phyloP scores from a whole-genome alignment of 2,113 vertebrate species.

The Erinaceus europaeus region DNA sequence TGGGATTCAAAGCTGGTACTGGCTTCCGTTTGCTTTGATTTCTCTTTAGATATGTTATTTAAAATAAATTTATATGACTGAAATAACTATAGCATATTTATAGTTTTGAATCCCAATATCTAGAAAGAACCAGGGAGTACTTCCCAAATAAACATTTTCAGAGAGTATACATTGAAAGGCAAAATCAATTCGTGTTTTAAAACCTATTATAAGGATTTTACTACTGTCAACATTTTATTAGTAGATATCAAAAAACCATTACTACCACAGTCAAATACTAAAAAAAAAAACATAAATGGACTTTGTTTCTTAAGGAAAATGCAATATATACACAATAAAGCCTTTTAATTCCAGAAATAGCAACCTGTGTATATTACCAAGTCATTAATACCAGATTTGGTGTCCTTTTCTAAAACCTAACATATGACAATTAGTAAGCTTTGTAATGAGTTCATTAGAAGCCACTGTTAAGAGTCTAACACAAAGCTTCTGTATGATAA shows the following conservation, averaged over 20 bases:
- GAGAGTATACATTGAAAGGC: neutral
- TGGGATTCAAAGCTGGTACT: neutral
- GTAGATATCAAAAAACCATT: constrained; percentile 57
- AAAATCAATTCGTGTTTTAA: constrained; percentile 56
- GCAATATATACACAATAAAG: constrained; percentile 32
- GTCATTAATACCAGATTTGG: neutral
- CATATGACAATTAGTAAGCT: neutral
- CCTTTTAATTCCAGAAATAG: neutral
- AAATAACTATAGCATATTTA: constrained; percentile 21
- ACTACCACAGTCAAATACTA: too few species aligned
- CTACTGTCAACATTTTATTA: constrained; percentile 59
- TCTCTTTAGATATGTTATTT: constrained; percentile 6
- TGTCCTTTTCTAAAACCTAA: neutral
- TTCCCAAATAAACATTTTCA: neutral
- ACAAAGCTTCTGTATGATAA: neutral
- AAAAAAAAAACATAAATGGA: constrained; percentile 31
- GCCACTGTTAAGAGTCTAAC: neutral
- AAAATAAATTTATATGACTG: constrained; percentile 12
- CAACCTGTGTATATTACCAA: constrained; percentile 11
- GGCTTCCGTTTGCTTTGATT: neutral
- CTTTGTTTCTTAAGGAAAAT: constrained; percentile 37
- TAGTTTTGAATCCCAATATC: neutral
- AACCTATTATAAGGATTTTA: constrained; percentile 52
- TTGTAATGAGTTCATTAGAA: neutral
- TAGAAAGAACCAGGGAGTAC: neutral